Conservation (phyloP, 2,113 vertebrate genomes). For the Pteropus alecto region DNA sequence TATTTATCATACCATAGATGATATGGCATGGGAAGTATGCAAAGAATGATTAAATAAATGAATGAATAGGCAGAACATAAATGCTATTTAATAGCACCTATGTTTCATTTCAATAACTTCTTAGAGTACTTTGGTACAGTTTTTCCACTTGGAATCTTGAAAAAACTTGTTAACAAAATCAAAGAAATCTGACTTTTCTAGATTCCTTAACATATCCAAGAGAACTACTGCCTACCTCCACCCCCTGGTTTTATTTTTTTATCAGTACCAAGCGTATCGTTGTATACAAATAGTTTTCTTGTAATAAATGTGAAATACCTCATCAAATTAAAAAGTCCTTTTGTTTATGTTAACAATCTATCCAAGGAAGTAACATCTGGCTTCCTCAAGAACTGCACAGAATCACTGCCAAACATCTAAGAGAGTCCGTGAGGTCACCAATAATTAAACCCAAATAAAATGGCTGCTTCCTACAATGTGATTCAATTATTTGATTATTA, state of each 20-base stretch:
- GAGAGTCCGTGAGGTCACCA: neutral
- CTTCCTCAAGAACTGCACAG: neutral
- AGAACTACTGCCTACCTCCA: neutral
- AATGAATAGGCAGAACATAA: neutral
- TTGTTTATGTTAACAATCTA: conserved; percentile 18
- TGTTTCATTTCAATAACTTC: neutral
- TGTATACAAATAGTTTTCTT: neutral
- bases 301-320: neutral
- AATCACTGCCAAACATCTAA: neutral
- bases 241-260: neutral
- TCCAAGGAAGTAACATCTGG: neutral
- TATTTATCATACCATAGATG: neutral
- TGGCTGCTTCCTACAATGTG: neutral
- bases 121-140: neutral
- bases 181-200: neutral
- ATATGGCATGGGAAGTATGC: neutral
- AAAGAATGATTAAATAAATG: neutral
- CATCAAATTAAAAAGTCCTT: neutral
- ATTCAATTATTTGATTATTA: neutral
- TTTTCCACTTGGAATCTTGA: neutral
- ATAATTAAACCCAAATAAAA: neutral
- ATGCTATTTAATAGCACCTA: neutral
- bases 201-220: neutral
- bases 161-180: neutral
- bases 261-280: neutral